A percentile compares a stretch with the other conserved stretches of the same genome.
Evolutionary conservation across 2,797 vertebrate species (phyloP).

Genomic region (Chiloscyllium punctatum): DNA sequence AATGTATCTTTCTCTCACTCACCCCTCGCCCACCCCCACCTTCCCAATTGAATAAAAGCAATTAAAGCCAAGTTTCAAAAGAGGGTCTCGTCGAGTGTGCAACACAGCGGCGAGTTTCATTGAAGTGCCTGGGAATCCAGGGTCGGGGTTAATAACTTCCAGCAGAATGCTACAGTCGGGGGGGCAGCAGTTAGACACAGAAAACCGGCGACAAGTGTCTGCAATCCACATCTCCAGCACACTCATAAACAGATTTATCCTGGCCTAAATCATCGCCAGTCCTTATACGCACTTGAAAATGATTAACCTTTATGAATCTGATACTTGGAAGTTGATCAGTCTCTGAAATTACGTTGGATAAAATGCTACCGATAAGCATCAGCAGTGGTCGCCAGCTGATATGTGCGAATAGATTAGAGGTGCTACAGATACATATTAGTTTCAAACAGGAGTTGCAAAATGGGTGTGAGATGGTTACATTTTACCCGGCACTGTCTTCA

Average conservation of each 20-base stretch:
- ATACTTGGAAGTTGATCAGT: background rate
- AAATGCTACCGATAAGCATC: background rate
- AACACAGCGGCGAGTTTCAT: constrained; percentile 65
- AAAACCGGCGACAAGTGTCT: background rate
- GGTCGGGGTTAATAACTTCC: constrained; percentile 74
- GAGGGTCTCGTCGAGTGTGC: constrained; percentile 75
- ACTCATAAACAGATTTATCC: too few relatives aligned
- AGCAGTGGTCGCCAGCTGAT: background rate
- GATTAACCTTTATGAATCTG: background rate
- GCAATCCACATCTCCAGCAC: background rate
- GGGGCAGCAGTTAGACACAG: constrained; percentile 44
- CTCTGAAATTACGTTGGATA: background rate
- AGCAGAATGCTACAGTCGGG: constrained; percentile 67
- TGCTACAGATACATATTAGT: background rate
- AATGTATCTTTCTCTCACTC: constrained; percentile 47
- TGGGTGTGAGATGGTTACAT: background rate
- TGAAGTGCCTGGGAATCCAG: constrained; percentile 73
- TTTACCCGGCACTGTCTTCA: background rate
- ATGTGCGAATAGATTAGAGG: background rate
- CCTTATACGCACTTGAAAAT: background rate
- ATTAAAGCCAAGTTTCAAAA: constrained; percentile 72
- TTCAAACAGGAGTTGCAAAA: background rate
- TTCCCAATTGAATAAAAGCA: constrained; percentile 67
- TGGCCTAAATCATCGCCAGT: too few relatives aligned
- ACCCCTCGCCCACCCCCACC: too few relatives aligned